phyloP scores from a whole-genome alignment of 2,888 invertebrate genomes.

The Charanyca ferruginea region DNA sequence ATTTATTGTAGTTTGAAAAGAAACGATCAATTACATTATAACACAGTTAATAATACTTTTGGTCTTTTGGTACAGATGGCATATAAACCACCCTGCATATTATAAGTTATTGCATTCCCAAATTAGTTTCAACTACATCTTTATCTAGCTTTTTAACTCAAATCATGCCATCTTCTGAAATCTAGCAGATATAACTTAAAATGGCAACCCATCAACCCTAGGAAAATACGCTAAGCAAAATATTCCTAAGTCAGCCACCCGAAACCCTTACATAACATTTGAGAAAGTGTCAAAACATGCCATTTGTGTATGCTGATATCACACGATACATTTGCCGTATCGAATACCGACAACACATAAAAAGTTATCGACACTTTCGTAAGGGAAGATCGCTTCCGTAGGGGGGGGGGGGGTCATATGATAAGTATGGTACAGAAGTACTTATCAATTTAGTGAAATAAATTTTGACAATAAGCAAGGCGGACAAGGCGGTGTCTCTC shows the following conservation, averaged over 20 bases:
- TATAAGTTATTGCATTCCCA: too few species aligned
- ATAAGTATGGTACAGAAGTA: constrained; percentile 5
- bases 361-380: constrained; percentile 40
- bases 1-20: constrained; percentile 19
- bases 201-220: too few species aligned
- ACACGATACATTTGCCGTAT: constrained; percentile 49
- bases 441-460: too few species aligned
- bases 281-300: constrained; percentile 46
- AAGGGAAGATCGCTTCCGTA: constrained; percentile 45
- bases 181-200: too few species aligned
- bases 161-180: too few species aligned
- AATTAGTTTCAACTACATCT: too few species aligned
- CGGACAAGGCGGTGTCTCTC: too few species aligned
- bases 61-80: not conserved
- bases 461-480: too few species aligned
- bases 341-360: constrained; percentile 38
- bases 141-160: not conserved
- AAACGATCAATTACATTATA: too few species aligned
- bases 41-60: not conserved
- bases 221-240: not conserved
- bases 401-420: not conserved
- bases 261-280: constrained; percentile 20
- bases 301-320: constrained; percentile 38
- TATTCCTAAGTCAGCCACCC: constrained; percentile 10
- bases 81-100: not conserved